Conservation (phyloP, 2,113 vertebrate species). For the Heloderma charlesbogerti region DNA sequence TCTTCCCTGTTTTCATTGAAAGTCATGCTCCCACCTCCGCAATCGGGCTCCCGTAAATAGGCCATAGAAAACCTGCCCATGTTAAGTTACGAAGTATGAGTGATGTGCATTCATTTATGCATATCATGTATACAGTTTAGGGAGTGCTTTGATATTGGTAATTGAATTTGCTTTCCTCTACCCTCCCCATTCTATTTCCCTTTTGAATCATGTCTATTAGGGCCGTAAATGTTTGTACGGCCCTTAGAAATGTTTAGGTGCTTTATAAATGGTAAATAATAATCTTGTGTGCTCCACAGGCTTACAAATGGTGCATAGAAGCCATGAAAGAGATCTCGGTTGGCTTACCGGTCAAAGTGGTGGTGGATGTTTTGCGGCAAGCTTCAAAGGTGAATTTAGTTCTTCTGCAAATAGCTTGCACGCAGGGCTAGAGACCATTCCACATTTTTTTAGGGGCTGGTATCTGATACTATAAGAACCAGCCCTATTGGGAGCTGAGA, state of each 20-base stretch:
- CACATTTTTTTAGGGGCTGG: background rate
- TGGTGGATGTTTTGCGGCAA: conserved; percentile 97
- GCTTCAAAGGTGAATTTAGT: conserved; percentile 91
- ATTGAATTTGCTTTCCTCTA: background rate
- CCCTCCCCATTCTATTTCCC: background rate
- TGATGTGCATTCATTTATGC: no score
- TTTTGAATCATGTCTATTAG: background rate
- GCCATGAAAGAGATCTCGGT: conserved; percentile 97
- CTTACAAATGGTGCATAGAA: conserved; percentile 99
- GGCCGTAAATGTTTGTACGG: background rate
- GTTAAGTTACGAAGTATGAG: background rate
- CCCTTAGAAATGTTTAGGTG: background rate
- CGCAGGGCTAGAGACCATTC: background rate
- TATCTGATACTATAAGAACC: background rate
- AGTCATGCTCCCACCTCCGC: background rate
- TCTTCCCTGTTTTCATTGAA: background rate
- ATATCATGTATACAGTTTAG: no score
- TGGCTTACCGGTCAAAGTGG: conserved; percentile 94
- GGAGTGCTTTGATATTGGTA: background rate
- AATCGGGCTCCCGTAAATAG: background rate
- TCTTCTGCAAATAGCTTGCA: background rate
- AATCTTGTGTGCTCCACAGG: conserved; percentile 74
- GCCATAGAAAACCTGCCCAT: background rate
- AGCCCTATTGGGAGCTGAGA: background rate
- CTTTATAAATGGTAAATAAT: background rate